Evolutionary conservation across 2,888 invertebrate species (phyloP).

Genomic region (Caenorhabditis afra): DNA sequence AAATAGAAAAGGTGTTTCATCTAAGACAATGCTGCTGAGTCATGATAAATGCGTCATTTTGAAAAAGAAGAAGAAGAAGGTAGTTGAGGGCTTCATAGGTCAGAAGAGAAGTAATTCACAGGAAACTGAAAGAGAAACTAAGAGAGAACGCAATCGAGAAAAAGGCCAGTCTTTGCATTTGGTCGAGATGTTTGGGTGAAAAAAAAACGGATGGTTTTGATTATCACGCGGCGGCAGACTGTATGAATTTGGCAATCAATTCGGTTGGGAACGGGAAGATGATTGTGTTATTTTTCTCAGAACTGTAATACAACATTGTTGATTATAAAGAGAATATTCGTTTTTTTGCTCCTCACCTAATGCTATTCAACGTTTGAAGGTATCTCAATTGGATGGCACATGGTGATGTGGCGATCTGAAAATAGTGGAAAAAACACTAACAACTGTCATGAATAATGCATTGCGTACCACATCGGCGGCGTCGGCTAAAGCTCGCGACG

Average conservation of each 20-base stretch:
- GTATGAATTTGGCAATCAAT: conserved; percentile 80
- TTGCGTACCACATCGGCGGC: conserved; percentile 86
- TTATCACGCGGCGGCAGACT: conserved; percentile 53
- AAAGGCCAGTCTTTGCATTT: conserved; percentile 20
- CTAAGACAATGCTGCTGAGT: conserved; percentile 48
- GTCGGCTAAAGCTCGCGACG: conserved; percentile 89
- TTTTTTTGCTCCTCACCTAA: conserved; percentile 81
- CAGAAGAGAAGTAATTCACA: conserved; percentile 24
- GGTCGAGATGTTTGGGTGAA: conserved; percentile 47
- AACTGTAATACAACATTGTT: conserved; percentile 83
- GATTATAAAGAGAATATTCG: background rate
- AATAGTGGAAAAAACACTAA: conserved; percentile 13
- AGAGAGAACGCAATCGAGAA: conserved; percentile 1
- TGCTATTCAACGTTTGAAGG: conserved; percentile 88
- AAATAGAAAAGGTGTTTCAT: conserved; percentile 6
- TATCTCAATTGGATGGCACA: conserved; percentile 85
- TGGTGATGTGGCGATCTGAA: conserved; percentile 86
- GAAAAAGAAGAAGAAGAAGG: no score
- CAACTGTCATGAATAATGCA: conserved; percentile 28
- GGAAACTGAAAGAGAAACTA: conserved; percentile 21
- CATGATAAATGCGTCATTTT: conserved; percentile 47
- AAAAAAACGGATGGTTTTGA: background rate
- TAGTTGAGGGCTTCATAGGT: conserved; percentile 15
- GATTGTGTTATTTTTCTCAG: conserved; percentile 98
- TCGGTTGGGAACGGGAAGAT: conserved; percentile 95